Conservation (phyloP, 2,888 invertebrate genomes). For the Drosophila dives region DNA sequence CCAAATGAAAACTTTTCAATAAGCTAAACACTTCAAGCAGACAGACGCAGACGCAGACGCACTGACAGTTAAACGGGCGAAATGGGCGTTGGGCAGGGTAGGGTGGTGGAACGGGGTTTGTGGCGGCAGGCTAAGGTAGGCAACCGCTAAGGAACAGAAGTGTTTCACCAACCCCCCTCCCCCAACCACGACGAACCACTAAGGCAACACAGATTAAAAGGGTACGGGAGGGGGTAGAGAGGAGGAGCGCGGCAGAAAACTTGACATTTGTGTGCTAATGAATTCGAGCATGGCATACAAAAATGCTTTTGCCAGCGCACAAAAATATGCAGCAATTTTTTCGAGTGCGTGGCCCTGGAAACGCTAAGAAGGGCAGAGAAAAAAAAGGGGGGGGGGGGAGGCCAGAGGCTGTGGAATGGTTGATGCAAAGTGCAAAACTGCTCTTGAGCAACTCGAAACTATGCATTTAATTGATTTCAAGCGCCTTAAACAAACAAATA, state of each 20-base stretch:
- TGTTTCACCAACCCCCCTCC: neutral
- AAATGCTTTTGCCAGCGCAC: conserved; percentile 69
- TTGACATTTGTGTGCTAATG: conserved; percentile 69
- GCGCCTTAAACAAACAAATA: conserved; percentile 62
- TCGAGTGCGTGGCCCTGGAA: conserved; percentile 11
- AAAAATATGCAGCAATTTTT: conserved; percentile 59
- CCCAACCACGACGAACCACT: neutral
- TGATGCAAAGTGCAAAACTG: conserved; percentile 43
- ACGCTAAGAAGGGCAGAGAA: neutral
- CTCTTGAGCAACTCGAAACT: conserved; percentile 70
- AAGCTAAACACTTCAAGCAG: conserved; percentile 75
- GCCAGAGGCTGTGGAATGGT: no score
- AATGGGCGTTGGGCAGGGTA: neutral
- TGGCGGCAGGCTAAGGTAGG: neutral
- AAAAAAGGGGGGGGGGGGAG: neutral
- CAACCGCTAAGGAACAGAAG: conserved; percentile 13
- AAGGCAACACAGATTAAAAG: neutral
- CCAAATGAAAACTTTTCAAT: conserved; percentile 77
- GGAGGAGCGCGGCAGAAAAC: conserved; percentile 20
- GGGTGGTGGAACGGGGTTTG: neutral
- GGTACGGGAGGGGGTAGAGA: neutral
- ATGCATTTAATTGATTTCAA: conserved; percentile 79
- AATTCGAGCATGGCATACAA: conserved; percentile 73
- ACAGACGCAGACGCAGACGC: conserved; percentile 49
- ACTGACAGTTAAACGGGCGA: conserved; percentile 45